Evolutionary conservation across 2,113 vertebrate genomes (phyloP), one percentile per base, ranked within the genome.

Genomic region (Coturnix japonica): DNA sequence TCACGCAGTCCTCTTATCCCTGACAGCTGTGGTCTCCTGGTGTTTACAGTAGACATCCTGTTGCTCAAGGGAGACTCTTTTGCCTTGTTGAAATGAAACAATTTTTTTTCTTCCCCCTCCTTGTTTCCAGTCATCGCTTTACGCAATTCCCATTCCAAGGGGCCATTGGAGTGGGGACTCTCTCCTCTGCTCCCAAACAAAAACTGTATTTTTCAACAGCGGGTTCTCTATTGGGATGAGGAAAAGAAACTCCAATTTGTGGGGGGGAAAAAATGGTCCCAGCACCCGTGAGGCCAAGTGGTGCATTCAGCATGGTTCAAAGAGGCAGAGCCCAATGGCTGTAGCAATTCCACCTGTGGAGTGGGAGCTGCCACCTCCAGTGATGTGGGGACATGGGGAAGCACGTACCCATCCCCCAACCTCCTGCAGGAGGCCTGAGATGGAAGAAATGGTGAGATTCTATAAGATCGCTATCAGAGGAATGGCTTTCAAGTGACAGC

Each of bases 41-140:
- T 95, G 94, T 96, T 96, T 96, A 95, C 85, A 83, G 91, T 92
- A 91, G 91, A 92, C 91, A 94, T 96, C 94, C 94, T 94, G 87
- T 91, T 92, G 90, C 87, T 95, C 59, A 59, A 92, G 72, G 87
- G 79, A 87, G 60, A 89, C 72, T 6, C 81, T 96, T 91, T 72
- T 91, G 89, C 89, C 71, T 59, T 1, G 1, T 75, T 60, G 78
- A 79, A 87, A 69, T 69, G 7, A 74, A 46, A 7, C 25, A 10
- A 13, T 25, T 69, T 26, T n/a, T n/a, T 10, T 33, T 60, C 51
- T 46, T 37, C 33, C 21, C 2, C 2, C 3, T 43, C 30, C 23
- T 63, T 63, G 16, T 61, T 37, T 61, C 7, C 5, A 28, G 37
- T 28, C 35, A 53, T 63, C 3, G 4, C 35, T 87, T 81, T 41